Conservation (phyloP, 1,140 invertebrate genomes). For the Tetramorium parvispinum region DNA sequence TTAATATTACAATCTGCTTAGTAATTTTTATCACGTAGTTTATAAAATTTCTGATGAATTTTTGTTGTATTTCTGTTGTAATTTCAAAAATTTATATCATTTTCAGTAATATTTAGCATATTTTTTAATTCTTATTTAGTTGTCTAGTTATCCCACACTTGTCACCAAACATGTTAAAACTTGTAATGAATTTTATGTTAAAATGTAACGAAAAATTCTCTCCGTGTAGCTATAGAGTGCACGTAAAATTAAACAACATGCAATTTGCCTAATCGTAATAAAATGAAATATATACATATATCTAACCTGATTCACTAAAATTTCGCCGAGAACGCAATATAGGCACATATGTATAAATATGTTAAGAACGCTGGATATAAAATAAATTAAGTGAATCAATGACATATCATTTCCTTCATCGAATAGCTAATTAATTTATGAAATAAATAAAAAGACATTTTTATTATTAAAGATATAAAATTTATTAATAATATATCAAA, state of each 20-base stretch:
- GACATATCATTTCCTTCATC: conserved; percentile 21
- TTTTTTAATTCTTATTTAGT: too few relatives aligned
- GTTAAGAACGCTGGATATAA: background rate
- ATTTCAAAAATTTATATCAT: too few relatives aligned
- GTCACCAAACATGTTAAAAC: too few relatives aligned
- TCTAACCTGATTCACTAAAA: conserved; percentile 28
- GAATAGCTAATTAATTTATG: background rate
- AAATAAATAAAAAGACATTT: background rate
- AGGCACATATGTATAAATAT: conserved; percentile 29
- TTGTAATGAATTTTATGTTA: too few relatives aligned
- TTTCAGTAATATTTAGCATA: too few relatives aligned
- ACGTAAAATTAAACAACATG: background rate
- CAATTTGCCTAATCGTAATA: background rate
- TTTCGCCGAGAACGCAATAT: conserved; percentile 39
- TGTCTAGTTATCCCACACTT: too few relatives aligned
- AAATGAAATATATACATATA: background rate
- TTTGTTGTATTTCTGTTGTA: too few relatives aligned
- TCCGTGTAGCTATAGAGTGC: background rate
- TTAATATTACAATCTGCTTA: too few relatives aligned
- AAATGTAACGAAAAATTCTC: too few relatives aligned
- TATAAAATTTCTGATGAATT: too few relatives aligned
- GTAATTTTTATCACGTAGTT: too few relatives aligned
- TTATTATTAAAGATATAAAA: background rate
- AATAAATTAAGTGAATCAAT: background rate
- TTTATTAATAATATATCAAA: background rate